Base-by-base conservation (phyloP, 2,888 invertebrate genomes). In the Amiota mariae region DNA sequence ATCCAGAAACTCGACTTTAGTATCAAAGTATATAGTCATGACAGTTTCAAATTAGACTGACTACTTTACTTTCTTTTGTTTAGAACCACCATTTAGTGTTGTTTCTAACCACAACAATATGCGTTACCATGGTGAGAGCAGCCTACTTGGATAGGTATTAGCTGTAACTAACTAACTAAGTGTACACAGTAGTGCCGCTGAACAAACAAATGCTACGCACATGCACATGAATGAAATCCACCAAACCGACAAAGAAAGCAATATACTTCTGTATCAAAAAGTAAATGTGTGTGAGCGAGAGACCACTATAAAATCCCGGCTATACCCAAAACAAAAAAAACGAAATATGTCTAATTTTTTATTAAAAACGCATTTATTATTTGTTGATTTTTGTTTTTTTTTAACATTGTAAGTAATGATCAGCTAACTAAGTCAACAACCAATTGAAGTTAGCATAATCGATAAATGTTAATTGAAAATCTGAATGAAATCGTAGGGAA, bases 21-120 rank as follows among this genome's bases (percentile, higher is more conserved):
- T 95, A 89, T 96, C 96, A 86, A 96, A 96, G 85, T 96, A 96
- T 46, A 96, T 90, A 70, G 95, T 94, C 96, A 96, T 96, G 70
- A 66, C 59, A 56, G 46, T 11, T 36, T 6, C 36, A 36, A 36
- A 0, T 36, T 1, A 36, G 36, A 36, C 6, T 36, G 36, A 36
- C 36, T 36, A 36, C 2, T 36, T 36, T 36, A 36, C 2, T 36
- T 36, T 36, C 36, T 36, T 36, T 36, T 6, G 36, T 36, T 24
- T 36, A 36, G 3, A 36, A 36, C 36, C 36, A 36, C 36, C 36
- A 36, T 36, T 36, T 2, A 6, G 18, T 20, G 48, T 49, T 2
- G 20, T 8, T 47, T 24, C 48, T 75, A 70, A 46, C 77, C 81
- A 80, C 68, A 83, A 85, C 85, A 78, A 73, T 71, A 1, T 11